A percentile compares a stretch with the other conserved stretches of the same genome.
These are phyloP conservation scores for Acleris holmiana DNA, from an alignment of 2,888 invertebrate species.

Conservation along the genomic window DNA sequence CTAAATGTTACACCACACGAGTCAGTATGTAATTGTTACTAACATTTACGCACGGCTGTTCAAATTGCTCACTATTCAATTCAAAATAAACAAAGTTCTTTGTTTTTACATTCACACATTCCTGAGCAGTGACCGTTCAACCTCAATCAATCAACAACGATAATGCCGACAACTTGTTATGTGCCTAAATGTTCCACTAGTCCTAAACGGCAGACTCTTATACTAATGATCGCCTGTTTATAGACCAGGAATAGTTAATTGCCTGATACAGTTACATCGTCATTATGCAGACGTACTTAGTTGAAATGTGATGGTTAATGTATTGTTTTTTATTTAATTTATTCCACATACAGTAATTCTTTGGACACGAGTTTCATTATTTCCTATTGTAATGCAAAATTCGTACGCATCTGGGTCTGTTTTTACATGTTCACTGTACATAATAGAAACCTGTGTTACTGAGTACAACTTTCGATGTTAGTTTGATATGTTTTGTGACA, in stretches of 20 bases:
- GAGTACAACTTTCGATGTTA: neutral
- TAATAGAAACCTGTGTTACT: neutral
- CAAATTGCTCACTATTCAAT: constrained; percentile 43
- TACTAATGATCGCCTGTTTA: constrained; percentile 48
- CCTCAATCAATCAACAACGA: constrained; percentile 39
- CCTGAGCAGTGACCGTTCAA: constrained; percentile 6
- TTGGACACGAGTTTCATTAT: constrained; percentile 56
- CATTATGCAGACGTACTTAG: neutral
- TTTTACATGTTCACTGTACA: constrained; percentile 4
- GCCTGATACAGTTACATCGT: constrained; percentile 13
- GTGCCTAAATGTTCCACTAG: constrained; percentile 54
- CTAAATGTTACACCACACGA: constrained; percentile 48
- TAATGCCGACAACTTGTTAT: constrained; percentile 50
- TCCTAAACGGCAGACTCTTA: constrained; percentile 50
- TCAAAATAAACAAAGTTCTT: constrained; percentile 4
- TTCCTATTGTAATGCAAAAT: constrained; percentile 67
- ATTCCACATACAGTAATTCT: neutral
- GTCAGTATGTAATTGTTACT: constrained; percentile 48
- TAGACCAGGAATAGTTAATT: constrained; percentile 19
- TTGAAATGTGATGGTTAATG: constrained; percentile 1
- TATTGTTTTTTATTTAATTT: neutral
- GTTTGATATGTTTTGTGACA: neutral
- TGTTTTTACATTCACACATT: constrained; percentile 15
- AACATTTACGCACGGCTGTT: constrained; percentile 35
- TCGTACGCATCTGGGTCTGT: constrained; percentile 52